These are phyloP conservation scores for Argyresthia albistria DNA, from an alignment of 2,888 invertebrate genomes.

Conservation along the genomic window DNA sequence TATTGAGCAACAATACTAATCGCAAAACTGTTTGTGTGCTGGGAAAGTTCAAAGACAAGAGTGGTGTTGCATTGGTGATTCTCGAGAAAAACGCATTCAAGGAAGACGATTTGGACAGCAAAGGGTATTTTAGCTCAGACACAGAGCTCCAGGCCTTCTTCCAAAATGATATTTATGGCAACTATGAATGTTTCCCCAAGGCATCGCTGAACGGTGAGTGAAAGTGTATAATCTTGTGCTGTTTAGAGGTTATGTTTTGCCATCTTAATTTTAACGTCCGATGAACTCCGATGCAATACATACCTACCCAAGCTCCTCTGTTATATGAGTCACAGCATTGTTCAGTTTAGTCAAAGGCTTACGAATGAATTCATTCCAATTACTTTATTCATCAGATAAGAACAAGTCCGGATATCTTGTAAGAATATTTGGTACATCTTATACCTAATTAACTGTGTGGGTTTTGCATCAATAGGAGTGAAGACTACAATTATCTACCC, in stretches of 20 bases:
- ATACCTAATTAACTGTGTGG: neutral
- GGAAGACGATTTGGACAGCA: constrained; percentile 68
- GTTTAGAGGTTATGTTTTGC: no score
- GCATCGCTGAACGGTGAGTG: constrained; percentile 75
- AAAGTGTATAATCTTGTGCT: neutral
- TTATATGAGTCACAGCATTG: no score
- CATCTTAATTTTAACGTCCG: no score
- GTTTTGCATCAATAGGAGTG: constrained; percentile 70
- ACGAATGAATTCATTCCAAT: no score
- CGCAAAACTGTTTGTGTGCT: constrained; percentile 80
- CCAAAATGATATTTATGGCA: constrained; percentile 89
- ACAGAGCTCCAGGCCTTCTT: constrained; percentile 76
- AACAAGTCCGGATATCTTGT: no score
- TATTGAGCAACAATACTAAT: constrained; percentile 81
- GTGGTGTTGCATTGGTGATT: constrained; percentile 79
- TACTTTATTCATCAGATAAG: no score
- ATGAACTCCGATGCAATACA: no score
- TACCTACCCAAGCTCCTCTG: no score
- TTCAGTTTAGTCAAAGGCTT: no score
- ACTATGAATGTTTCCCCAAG: constrained; percentile 80
- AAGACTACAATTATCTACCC: constrained; percentile 94
- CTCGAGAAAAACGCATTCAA: constrained; percentile 88
- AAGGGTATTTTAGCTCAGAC: constrained; percentile 75
- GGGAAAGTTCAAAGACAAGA: constrained; percentile 76
- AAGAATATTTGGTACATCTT: no score